phyloP scores from a whole-genome alignment of 2,888 invertebrate genomes.

The Drosophila parthenogenetica region DNA sequence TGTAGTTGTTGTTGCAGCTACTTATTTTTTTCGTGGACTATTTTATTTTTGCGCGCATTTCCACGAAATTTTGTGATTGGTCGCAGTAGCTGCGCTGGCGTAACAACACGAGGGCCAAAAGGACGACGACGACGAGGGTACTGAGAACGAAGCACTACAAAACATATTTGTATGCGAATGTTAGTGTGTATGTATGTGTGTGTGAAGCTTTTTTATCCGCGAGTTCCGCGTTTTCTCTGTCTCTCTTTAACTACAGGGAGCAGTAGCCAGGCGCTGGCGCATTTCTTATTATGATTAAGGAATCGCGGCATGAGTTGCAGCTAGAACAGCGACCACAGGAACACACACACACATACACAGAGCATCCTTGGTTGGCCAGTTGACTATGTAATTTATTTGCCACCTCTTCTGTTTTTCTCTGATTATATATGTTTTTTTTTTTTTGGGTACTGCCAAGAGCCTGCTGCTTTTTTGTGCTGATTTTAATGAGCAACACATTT shows the following conservation, averaged over 20 bases:
- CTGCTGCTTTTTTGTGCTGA: slow-evolving; percentile 62
- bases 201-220: slow-evolving; percentile 45
- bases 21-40: slow-evolving; percentile 68
- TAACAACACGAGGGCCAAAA: slow-evolving; percentile 54
- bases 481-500: slow-evolving; percentile 61
- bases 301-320: slow-evolving; percentile 57
- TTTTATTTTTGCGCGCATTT: slow-evolving; percentile 81
- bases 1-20: slow-evolving; percentile 58
- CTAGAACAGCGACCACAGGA: slow-evolving; percentile 39
- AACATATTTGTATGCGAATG: slow-evolving; percentile 5
- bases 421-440: slow-evolving; percentile 17
- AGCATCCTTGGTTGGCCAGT: slow-evolving; percentile 60
- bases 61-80: slow-evolving; percentile 81
- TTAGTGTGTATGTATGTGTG: slow-evolving; percentile 9
- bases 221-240: slow-evolving; percentile 69
- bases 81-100: slow-evolving; percentile 69
- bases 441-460: slow-evolving; percentile 55
- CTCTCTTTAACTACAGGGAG: slow-evolving; percentile 71
- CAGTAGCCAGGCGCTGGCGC: slow-evolving; percentile 67
- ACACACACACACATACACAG: slow-evolving; percentile 3
- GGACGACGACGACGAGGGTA: slow-evolving; percentile 64
- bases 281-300: slow-evolving; percentile 82
- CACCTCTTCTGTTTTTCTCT: slow-evolving; percentile 36
- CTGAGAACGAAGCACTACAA: slow-evolving; percentile 43
- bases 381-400: slow-evolving; percentile 70